These are phyloP conservation scores for Hydra vulgaris DNA, from an alignment of 30 jellyfish, hydroid and myxozoan genomes.

Conservation along the genomic window DNA sequence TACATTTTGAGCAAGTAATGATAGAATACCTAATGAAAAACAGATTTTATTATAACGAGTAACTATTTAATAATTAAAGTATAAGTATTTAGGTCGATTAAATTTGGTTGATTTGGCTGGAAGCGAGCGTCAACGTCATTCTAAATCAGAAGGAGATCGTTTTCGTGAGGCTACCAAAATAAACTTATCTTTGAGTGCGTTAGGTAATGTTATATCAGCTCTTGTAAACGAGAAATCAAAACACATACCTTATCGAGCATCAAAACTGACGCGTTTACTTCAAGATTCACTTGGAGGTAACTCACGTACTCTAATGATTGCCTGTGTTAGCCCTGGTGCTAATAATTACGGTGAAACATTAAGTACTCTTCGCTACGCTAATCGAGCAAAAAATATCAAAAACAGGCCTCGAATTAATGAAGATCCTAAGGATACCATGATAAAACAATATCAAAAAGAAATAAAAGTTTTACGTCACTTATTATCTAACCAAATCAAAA, in stretches of 20 bases:
- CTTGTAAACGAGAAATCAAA: slow-evolving; percentile 74
- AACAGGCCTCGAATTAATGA: slow-evolving; percentile 84
- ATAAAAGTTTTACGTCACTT: slow-evolving; percentile 75
- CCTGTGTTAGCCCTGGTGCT: slow-evolving; percentile 95
- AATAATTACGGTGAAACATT: slow-evolving; percentile 77
- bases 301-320: slow-evolving; percentile 87
- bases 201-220: slow-evolving; percentile 94
- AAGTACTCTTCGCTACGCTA: slow-evolving; percentile 90
- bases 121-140: slow-evolving; percentile 92
- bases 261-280: slow-evolving; percentile 78
- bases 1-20: too few relatives aligned
- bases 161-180: slow-evolving; percentile 91
- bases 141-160: slow-evolving; percentile 79
- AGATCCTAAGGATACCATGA: slow-evolving; percentile 89
- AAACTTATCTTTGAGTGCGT: slow-evolving; percentile 83
- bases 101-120: slow-evolving; percentile 95
- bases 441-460: slow-evolving; percentile 81
- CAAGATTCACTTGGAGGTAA: slow-evolving; percentile 97
- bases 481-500: slow-evolving; percentile 60
- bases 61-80: not conserved
- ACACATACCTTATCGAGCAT: slow-evolving; percentile 94
- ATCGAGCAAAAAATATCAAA: slow-evolving; percentile 89
- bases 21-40: too few relatives aligned
- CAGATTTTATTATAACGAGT: too few relatives aligned
- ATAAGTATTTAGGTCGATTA: slow-evolving; percentile 45